Base-by-base conservation (phyloP, 53 echinoderm and acorn worm species). In the Paracentrotus lividus region DNA sequence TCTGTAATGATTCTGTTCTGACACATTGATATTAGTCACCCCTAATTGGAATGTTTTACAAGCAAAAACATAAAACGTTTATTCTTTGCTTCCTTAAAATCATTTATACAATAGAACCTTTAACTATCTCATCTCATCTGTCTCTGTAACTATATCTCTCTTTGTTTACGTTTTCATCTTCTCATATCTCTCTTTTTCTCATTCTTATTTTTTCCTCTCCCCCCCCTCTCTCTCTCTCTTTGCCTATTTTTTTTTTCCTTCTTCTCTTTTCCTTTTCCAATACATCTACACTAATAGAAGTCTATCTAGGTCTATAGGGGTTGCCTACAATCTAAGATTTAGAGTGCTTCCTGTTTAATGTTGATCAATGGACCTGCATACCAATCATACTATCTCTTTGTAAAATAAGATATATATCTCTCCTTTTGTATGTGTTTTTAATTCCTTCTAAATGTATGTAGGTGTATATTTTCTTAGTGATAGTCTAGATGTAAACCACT, bases 301-400 rank as follows among this genome's bases (percentile, higher is more conserved):
- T 15, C 18, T 5, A 47, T 81, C 72, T 40, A 18, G 3, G 40
- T 72, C 36, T 72, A 36, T 81, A 15, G 31, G n/a, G 47, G 44
- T 81, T 81, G 40, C 21, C 23, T 76, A 47, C 47, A 47, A 47
- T 45, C n/a, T 81, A 81, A 81, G 44, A 47, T 47, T 45, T 27
- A 81, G 81, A 81, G 81, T 81, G 81, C 47, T 81, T 47, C 81
- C 27, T n/a, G 76, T 76, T 81, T 72, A 16, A 72, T 72, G 5
- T 72, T 72, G 32, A 81, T 81, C 81, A 81, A 81, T 81, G 24
- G n/a, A 26, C 33, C 24, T 47, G 47, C 81, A 8, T 81, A 47
- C 81, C 81, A 81, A 81, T 47, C 45, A 81, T n/a, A 44, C 44
- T 47, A 81, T 81, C 49, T 81, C 33, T 27, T 81, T 45, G 26